phyloP scores from a whole-genome alignment of 2,113 vertebrate species.

The Hemiscyllium ocellatum region DNA sequence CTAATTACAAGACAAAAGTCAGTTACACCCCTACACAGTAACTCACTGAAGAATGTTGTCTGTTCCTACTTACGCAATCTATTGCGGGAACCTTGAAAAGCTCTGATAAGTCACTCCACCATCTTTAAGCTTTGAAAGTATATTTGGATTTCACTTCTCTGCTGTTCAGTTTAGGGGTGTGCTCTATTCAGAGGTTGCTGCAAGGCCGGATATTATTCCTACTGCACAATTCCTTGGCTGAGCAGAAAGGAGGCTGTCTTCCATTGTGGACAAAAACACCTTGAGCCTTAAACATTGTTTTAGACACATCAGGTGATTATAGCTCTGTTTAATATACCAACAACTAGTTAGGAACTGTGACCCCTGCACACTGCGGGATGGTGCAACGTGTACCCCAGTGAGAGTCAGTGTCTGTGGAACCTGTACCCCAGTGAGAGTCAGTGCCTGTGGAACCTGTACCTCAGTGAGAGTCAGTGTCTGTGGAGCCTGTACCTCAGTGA shows the following conservation, averaged over 20 bases:
- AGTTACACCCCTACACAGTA: neutral
- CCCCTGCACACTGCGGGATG: no score
- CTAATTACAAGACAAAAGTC: neutral
- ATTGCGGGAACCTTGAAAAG: neutral
- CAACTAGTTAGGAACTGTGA: no score
- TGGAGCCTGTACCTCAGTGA: neutral
- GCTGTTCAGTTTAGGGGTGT: neutral
- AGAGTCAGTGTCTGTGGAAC: neutral
- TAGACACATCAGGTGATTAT: neutral
- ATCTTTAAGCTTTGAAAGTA: no score
- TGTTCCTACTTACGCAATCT: neutral
- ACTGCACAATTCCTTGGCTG: neutral
- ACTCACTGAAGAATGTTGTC: neutral
- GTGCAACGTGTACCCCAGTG: neutral
- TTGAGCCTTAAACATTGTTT: neutral
- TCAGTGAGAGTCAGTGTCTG: neutral
- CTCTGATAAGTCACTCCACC: neutral
- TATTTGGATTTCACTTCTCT: neutral
- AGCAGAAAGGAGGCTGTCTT: neutral
- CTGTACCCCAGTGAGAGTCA: neutral
- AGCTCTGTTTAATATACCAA: neutral
- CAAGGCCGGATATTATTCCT: neutral
- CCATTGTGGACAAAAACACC: neutral
- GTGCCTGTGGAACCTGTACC: neutral
- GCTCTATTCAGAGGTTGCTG: neutral